Evolutionary conservation across 2,797 vertebrate genomes (phyloP), one percentile per base, ranked within the genome.

Genomic region (Aselliscus stoliczkanus): DNA sequence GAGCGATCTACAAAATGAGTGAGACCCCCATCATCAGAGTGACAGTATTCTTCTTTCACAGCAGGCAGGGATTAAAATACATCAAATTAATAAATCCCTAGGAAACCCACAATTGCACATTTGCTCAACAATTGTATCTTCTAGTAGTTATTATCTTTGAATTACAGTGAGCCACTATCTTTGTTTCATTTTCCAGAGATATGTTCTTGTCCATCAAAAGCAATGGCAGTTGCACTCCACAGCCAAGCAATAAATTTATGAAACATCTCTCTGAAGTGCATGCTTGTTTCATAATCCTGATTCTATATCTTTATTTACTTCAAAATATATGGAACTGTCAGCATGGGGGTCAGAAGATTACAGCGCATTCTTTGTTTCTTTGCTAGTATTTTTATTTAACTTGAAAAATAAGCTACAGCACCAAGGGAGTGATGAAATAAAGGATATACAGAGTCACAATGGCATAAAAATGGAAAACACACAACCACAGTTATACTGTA

Each of bases 21-120:
- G 52, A 88, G 94, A 94, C 44, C 80, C 80, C 90, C 42, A 92
- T 97, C 72, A 95, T 67, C 58, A 95, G 42, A 52, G 0, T 92
- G 79, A 65, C 67, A 97, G 87, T 58, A 72, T 87, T 94, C 65
- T 73, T 44, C 69, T 70, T 95, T 73, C 90, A 81, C 23, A 94
- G 29, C 50, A 97, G 72, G 76, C 93, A 96, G 97, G 92, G 97
- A 97, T 94, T 97, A 96, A 98, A 98, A 98, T 98, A 96, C 76
- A 97, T 98, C 97, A 98, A 97, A 98, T 98, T 98, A 99, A 98
- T 98, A 98, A 98, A 98, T 98, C 98, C 98, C 98, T 97, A 76
- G 21, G 96, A 98, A 99, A 98, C 98, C 94, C 98, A 98, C 98
- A 98, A 98, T 98, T 84, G 98, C 54, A 52, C 42, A 97, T 98